Conservation (phyloP, 92 coral and sea anemone genomes). For the Epizoanthus scotinus region DNA sequence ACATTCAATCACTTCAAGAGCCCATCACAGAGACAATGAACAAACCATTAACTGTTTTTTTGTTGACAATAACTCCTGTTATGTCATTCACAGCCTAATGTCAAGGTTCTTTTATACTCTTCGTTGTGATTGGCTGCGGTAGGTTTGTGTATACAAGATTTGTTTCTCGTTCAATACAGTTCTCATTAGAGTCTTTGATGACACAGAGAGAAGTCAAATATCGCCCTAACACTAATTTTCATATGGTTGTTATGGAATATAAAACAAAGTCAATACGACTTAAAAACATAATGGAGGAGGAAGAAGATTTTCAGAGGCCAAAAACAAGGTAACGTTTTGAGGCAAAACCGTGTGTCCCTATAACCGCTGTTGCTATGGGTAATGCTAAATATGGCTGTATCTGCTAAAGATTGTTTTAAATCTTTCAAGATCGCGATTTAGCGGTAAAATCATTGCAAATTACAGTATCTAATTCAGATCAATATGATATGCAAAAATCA, state of each 20-base stretch:
- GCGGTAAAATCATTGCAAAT: too few species aligned
- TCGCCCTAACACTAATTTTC: constrained; percentile 42
- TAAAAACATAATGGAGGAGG: constrained; percentile 55
- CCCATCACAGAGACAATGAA: neutral
- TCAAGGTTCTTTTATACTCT: neutral
- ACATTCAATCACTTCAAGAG: too few species aligned
- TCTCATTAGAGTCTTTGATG: constrained; percentile 25
- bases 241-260: constrained; percentile 65
- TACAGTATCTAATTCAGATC: too few species aligned
- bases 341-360: neutral
- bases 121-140: constrained; percentile 10
- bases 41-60: constrained; percentile 11
- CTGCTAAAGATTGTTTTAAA: neutral
- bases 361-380: too few species aligned
- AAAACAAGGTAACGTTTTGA: constrained; percentile 28
- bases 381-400: too few species aligned
- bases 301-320: constrained; percentile 45
- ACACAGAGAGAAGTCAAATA: neutral
- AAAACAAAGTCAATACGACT: constrained; percentile 55
- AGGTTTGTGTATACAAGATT: neutral
- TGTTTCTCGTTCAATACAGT: constrained; percentile 6
- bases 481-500: too few species aligned
- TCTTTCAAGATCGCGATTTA: too few species aligned
- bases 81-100: constrained; percentile 13
- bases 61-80: neutral